Conservation (phyloP, 2,888 invertebrate species). For the Apamea anceps region DNA sequence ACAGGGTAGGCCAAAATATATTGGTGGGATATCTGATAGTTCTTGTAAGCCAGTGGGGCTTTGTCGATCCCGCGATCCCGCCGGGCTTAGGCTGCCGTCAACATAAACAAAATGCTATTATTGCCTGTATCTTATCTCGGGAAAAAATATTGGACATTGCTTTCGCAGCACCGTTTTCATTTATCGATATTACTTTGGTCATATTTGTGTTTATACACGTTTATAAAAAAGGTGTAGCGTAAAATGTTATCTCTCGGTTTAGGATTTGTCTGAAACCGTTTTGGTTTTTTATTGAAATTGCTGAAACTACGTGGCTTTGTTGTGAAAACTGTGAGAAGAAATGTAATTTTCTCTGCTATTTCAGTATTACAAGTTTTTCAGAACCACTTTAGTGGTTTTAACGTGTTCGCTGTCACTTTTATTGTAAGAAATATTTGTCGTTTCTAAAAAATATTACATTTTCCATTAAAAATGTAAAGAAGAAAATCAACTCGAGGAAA, state of each 20-base stretch:
- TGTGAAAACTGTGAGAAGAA: background rate
- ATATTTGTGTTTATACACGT: conserved; percentile 49
- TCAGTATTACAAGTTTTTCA: background rate
- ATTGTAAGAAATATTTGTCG: background rate
- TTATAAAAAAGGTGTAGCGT: conserved; percentile 46
- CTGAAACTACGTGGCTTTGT: background rate
- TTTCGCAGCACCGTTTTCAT: conserved; percentile 72
- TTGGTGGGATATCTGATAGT: conserved; percentile 76
- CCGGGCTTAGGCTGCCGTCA: conserved; percentile 82
- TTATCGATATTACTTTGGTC: conserved; percentile 69
- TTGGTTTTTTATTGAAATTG: conserved; percentile 32
- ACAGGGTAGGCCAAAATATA: conserved; percentile 61
- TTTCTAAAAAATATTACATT: background rate
- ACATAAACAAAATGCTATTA: conserved; percentile 88
- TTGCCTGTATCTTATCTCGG: conserved; percentile 86
- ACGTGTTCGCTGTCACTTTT: background rate
- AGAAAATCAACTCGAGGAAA: conserved; percentile 26
- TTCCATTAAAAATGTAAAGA: background rate
- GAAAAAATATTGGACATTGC: conserved; percentile 81
- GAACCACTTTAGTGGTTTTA: background rate
- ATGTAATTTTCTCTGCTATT: background rate
- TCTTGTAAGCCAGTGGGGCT: conserved; percentile 65
- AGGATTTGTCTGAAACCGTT: conserved; percentile 20
- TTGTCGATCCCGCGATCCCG: conserved; percentile 70
- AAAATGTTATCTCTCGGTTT: conserved; percentile 39